Base-by-base conservation (phyloP, 2,797 vertebrate species). In the Nothura maculosa region DNA sequence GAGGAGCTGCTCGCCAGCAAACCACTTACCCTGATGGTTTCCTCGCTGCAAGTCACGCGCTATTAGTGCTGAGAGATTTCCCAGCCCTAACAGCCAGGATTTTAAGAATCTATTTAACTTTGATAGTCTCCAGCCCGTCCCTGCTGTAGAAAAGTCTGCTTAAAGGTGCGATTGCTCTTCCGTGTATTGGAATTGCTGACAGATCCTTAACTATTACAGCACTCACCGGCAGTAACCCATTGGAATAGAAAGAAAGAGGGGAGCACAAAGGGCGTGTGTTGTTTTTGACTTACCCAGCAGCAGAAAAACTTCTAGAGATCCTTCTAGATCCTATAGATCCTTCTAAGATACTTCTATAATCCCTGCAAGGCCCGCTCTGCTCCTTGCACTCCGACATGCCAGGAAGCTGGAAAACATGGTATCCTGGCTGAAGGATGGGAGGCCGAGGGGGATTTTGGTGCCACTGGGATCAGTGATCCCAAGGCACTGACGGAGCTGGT, bases 381-480 rank as follows among this genome's bases (percentile, higher is more conserved):
- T 91, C 48, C 78, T 76, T 57, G 73, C 73, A 67, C 63, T 62
- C 76, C 79, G 54, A 72, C 89, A 84, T 27, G 75, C 54, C 52
- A 69, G 66, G 30, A 87, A 94, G 86, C 70, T 70, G 67, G 80
- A 73, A 87, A 92, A 91, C 12, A 63, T 83, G 81, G 95, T 91
- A 69, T 94, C 85, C 66, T 34, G 47, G 47, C 69, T 82, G 60
- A 92, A 76, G 67, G 77, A 87, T 73, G 77, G 47, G 87, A 78
- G 0, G 0, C 55, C 81, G 81, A 86, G 76, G 87, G 91, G 87
- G 94, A 92, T 94, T 91, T 91, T 85, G 60, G 66, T 77, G 90
- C 85, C 85, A 58, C 78, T 97, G 95, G 96, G 96, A 96, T 96
- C 97, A 96, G 96, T 96, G 97, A 97, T 97, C 97, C 97, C 96